Evolutionary conservation across 2,113 vertebrate genomes (phyloP), one percentile per base, ranked within the genome.

Genomic region (Myxocyprinus asiaticus): DNA sequence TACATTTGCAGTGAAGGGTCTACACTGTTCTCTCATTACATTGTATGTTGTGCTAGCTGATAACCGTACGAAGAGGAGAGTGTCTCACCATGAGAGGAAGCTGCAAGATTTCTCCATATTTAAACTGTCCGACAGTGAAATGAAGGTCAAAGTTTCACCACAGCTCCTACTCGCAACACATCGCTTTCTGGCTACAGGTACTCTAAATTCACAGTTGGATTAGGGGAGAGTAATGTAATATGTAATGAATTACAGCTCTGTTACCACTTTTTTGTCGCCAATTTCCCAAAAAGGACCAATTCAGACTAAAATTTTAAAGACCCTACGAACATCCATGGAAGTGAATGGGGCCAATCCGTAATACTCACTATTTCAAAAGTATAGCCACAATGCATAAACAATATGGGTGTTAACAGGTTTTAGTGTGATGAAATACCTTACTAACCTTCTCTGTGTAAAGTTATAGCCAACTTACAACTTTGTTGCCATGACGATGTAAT

Each of bases 101-200:
- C 94, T 92, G 48, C 96, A 98, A 33, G 97, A 99, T 82, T 99
- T 98, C 86, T 98, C 97, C 43, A 92, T 97, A 77, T 99, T 99
- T 86, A 96, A 95, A 89, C 90, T 96, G 76, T 93, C 94, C 0
- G 97, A 98, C 86, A 96, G 94, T 0, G 96, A 98, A 84, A 93
- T 96, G 91, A 96, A 90, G 74, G 94, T 97, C 84, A 98, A 98
- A 88, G 94, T 99, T 84, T 97, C 97, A 0, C 96, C 97, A 0
- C 97, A 98, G 89, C 92, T 98, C 59, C 88, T 99, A 69, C 92
- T 99, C 9, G 97, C 96, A n/a, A 98, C 96, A 0, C 97, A 98
- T 81, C 96, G 96, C 72, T 99, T 98, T 91, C 93, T 99, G 91
- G 96, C 96, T 67, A 97, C 97, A 96, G 97, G 97, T 98, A 76